Evolutionary conservation across 2,888 invertebrate genomes (phyloP), one percentile per base, ranked within the genome.

Genomic region (Cataglyphis albicans): DNA sequence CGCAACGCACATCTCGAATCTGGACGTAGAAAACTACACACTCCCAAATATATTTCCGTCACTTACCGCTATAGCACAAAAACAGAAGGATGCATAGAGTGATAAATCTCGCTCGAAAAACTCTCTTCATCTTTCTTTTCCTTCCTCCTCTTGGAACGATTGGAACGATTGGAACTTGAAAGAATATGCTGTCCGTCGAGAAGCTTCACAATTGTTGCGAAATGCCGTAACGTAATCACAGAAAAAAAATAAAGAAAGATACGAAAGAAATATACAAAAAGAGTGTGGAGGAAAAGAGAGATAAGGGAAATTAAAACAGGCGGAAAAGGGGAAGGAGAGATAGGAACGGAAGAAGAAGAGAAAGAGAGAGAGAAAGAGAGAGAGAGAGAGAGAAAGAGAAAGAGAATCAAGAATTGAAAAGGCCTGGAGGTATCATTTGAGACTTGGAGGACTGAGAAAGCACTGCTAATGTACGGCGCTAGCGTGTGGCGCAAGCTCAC

Each of bases 401-500:
- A 38, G 6, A 55, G 21, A 61, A 81, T 83, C 67, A 86, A 81
- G 89, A 92, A 89, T 87, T 85, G 85, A 85, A 89, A 87, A 89
- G 88, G 91, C 9, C 89, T 91, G 92, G 92, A 91, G 15, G 6
- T 41, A 76, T 67, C 92, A 91, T 92, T 89, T 92, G 90, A 52
- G 52, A 90, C 92, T 90, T 90, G 92, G 90, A 89, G 86, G 92
- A 93, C 90, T 92, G 89, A 87, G 87, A 90, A 86, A 90, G 87
- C 91, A 93, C 93, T 93, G 92, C 90, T 91, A 91, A 91, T 89
- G 87, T 88, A 91, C 90, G 91, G 86, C 84, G 90, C 92, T 88
- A 84, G 84, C 86, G 91, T 86, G 90, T 86, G 90, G 89, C 89
- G 84, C 87, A 89, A 91, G 91, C 89, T 86, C 88, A 86, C 89